Base-by-base conservation (phyloP, 1,140 invertebrate genomes). In the Diabrotica virgifera region DNA sequence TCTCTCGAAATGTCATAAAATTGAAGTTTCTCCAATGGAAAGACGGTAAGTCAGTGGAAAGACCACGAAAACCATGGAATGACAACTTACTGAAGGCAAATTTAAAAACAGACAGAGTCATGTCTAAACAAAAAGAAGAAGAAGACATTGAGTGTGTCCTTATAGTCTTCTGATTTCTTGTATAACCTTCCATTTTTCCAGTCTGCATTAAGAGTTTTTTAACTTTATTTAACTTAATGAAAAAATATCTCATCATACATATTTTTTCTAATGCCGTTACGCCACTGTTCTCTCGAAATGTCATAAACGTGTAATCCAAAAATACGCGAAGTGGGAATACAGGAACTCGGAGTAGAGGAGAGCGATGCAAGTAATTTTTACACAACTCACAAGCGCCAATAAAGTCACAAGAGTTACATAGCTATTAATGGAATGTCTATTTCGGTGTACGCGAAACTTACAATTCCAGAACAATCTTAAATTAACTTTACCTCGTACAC, bases 391-490 rank as follows among this genome's bases (percentile, higher is more conserved):
- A 46, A 46, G 8, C 8, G 8, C 8, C 8, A 46, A 10, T 10
- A 46, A 46, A 46, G n/a, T 46, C n/a, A 46, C 40, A 46, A 8
- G 40, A 46, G 40, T 46, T 46, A 46, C 40, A 46, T 10, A n/a
- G 40, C 40, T 46, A 46, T 46, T 46, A 46, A 46, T 46, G 40
- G 40, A 46, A 46, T n/a, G 6, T 46, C 40, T 46, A 46, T 46
- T 46, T 46, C n/a, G 40, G 40, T 46, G 5, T 46, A 46, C 40
- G 40, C 40, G 40, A 46, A 46, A 46, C 40, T 46, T 46, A 46
- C 40, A 46, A 46, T 46, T 46, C 40, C 40, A 46, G 40, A 46
- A 46, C 40, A 46, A n/a, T 46, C 40, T 46, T 46, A 46, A 46
- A 46, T 46, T 46, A 46, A 46, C 40, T 46, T 46, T 46, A 46